Conservation (phyloP, 2,113 vertebrate species). For the Symphodus melops region DNA sequence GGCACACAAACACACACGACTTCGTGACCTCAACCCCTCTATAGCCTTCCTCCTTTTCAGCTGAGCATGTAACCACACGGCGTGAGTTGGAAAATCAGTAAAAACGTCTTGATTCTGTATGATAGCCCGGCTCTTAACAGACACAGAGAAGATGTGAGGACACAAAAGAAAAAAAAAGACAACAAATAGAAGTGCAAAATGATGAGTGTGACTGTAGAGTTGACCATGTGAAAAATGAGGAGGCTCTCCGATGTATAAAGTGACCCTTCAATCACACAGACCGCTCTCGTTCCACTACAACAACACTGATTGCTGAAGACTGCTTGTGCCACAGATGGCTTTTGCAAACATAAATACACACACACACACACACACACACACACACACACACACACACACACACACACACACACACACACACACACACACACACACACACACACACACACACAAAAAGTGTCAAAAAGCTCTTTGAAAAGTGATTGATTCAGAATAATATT, state of each 20-base stretch:
- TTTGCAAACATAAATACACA: constrained; percentile 12
- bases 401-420: constrained; percentile 17
- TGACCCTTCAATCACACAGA: constrained; percentile 79
- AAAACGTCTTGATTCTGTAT: constrained; percentile 49
- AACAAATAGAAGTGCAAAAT: constrained; percentile 61
- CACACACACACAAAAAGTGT: constrained; percentile 7
- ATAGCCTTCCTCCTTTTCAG: constrained; percentile 9
- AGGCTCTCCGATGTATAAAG: constrained; percentile 64
- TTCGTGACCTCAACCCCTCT: constrained; percentile 15
- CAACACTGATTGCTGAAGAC: constrained; percentile 73
- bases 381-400: constrained; percentile 4
- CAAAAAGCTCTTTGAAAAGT: constrained; percentile 31
- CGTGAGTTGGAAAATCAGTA: constrained; percentile 52
- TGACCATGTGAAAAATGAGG: constrained; percentile 61
- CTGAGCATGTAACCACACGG: constrained; percentile 20
- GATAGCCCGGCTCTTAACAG: constrained; percentile 31
- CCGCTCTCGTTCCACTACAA: constrained; percentile 42
- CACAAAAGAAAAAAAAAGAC: constrained; percentile 34
- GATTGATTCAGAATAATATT: constrained; percentile 25
- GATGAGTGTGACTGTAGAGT: constrained; percentile 50
- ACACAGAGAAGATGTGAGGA: constrained; percentile 16
- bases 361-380: constrained; percentile 7
- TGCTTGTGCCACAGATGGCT: constrained; percentile 46
- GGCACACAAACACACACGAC: background rate
- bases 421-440: background rate